phyloP scores from a whole-genome alignment of 2,888 invertebrate species.

The Zele albiditarsus region DNA sequence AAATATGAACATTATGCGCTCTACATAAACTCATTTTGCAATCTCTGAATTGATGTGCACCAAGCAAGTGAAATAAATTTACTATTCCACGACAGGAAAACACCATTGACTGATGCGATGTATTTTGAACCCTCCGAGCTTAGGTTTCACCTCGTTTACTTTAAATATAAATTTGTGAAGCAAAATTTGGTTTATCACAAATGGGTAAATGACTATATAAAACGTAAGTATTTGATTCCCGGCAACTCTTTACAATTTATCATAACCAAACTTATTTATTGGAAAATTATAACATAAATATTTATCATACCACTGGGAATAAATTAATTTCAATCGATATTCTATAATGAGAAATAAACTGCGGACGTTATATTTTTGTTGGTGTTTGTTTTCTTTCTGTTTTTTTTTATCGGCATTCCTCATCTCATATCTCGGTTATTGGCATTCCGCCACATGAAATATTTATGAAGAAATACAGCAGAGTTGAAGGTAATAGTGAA shows the following conservation, averaged over 20 bases:
- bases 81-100: not conserved
- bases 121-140: not conserved
- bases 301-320: too few relatives aligned
- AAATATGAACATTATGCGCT: not conserved
- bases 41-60: not conserved
- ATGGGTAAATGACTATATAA: too few relatives aligned
- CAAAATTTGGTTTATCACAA: too few relatives aligned
- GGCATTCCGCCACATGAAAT: not conserved
- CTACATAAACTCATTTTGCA: not conserved
- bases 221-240: too few relatives aligned
- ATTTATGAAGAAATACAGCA: not conserved
- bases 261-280: too few relatives aligned
- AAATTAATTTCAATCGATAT: not conserved
- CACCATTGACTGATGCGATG: not conserved
- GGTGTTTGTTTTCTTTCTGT: too few relatives aligned
- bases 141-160: not conserved
- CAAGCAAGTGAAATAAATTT: not conserved
- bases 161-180: too few relatives aligned
- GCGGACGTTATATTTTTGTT: too few relatives aligned
- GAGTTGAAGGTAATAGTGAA: not conserved
- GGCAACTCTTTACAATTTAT: too few relatives aligned
- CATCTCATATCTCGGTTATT: not conserved
- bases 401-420: not conserved
- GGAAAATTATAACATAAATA: too few relatives aligned
- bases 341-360: not conserved